phyloP scores from a whole-genome alignment of 2,797 vertebrate genomes.

The Hemibagrus guttatus region DNA sequence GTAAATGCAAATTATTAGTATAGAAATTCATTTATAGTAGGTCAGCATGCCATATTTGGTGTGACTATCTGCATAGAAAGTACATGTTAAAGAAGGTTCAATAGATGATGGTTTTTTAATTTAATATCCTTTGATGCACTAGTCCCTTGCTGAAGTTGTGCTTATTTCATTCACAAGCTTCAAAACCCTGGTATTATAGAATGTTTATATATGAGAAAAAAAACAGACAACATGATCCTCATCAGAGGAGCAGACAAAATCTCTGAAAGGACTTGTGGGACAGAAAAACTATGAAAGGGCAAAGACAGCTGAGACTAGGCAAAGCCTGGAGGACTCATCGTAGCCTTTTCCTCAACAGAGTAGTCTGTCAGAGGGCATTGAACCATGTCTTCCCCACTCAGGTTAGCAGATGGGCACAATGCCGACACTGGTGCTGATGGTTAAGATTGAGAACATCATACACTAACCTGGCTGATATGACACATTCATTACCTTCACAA shows the following conservation, averaged over 20 bases:
- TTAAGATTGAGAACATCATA: constrained; percentile 51
- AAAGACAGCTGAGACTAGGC: not conserved
- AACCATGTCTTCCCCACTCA: constrained; percentile 57
- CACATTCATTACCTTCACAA: constrained; percentile 54
- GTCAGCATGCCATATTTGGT: not conserved
- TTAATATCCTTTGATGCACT: not conserved
- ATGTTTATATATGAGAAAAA: not conserved
- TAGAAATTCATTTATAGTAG: not conserved
- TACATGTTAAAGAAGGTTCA: not conserved
- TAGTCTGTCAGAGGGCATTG: constrained; percentile 51
- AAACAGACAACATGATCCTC: not conserved
- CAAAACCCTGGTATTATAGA: not conserved
- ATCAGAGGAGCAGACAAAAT: not conserved
- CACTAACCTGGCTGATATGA: constrained; percentile 56
- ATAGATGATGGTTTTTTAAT: not conserved
- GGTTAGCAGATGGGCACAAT: constrained; percentile 53
- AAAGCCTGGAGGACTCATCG: constrained; percentile 30
- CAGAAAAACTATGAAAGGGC: not conserved
- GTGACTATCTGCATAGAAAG: not conserved
- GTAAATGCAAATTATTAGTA: not conserved
- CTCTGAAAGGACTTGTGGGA: constrained; percentile 9
- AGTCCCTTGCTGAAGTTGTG: not conserved
- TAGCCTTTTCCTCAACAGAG: constrained; percentile 25
- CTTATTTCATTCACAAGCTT: not conserved
- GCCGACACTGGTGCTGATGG: constrained; percentile 35